Conservation (phyloP, 2,888 invertebrate species). For the Athrips mouffetella region DNA sequence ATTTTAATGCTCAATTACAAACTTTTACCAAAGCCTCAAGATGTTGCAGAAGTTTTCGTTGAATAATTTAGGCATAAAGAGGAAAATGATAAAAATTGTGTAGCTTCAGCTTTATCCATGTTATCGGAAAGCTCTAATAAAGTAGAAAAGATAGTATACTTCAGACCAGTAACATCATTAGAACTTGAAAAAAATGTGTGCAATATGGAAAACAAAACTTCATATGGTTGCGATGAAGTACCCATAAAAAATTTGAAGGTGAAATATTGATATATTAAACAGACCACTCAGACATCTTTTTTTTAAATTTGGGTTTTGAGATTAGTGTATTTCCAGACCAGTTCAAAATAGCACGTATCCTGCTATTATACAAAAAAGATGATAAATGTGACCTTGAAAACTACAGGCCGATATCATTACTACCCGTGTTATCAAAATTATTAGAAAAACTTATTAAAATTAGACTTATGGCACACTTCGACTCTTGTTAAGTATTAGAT, state of each 20-base stretch:
- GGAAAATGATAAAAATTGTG: too few relatives aligned
- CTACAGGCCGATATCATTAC: slow-evolving; percentile 3
- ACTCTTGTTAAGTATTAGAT: not conserved
- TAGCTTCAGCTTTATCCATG: too few relatives aligned
- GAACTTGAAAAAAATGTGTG: too few relatives aligned
- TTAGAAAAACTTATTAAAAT: not conserved
- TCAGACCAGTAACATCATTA: too few relatives aligned
- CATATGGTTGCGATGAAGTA: not conserved
- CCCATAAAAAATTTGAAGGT: not conserved
- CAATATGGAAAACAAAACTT: too few relatives aligned
- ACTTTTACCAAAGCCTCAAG: too few relatives aligned
- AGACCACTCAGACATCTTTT: not conserved
- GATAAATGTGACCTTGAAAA: not conserved
- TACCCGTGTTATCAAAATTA: slow-evolving; percentile 1
- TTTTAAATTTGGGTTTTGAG: not conserved
- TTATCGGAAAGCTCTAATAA: too few relatives aligned
- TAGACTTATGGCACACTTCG: not conserved
- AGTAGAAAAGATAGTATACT: too few relatives aligned
- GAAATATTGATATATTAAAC: not conserved
- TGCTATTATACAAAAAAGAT: not conserved
- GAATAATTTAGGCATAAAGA: too few relatives aligned
- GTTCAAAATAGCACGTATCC: not conserved
- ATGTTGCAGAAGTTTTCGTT: too few relatives aligned
- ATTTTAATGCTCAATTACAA: too few relatives aligned
- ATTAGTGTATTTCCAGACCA: not conserved